Conservation (phyloP, 2,888 invertebrate species). For the Xanthorhoe spadicearia region DNA sequence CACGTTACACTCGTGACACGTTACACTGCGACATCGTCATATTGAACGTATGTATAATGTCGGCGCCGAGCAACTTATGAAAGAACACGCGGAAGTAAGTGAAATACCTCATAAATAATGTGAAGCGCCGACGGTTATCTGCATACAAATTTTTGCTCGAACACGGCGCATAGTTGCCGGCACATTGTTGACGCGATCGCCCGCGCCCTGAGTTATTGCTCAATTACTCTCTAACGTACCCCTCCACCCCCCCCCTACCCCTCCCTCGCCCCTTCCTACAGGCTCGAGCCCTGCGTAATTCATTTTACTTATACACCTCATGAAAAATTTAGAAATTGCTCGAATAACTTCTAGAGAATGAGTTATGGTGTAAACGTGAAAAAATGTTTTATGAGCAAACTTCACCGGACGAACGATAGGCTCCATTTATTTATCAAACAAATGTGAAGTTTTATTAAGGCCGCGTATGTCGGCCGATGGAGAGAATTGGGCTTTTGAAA, state of each 20-base stretch:
- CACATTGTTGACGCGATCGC: slow-evolving; percentile 37
- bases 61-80: not conserved
- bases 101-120: slow-evolving; percentile 20
- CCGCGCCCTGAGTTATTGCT: slow-evolving; percentile 43
- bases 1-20: not conserved
- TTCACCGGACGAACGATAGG: slow-evolving; percentile 20
- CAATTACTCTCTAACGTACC: slow-evolving; percentile 37
- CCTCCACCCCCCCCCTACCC: not conserved
- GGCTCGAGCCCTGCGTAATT: slow-evolving; percentile 31
- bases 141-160: slow-evolving; percentile 21
- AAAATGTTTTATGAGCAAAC: slow-evolving; percentile 38
- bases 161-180: slow-evolving; percentile 25
- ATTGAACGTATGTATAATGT: not conserved
- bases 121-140: slow-evolving; percentile 6
- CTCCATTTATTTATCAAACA: slow-evolving; percentile 19
- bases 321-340: slow-evolving; percentile 46
- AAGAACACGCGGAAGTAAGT: slow-evolving; percentile 9
- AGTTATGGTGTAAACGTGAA: slow-evolving; percentile 41
- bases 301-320: slow-evolving; percentile 45
- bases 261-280: not conserved
- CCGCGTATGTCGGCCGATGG: slow-evolving; percentile 1
- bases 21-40: not conserved
- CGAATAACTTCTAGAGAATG: slow-evolving; percentile 40
- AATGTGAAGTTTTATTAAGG: slow-evolving; percentile 20
- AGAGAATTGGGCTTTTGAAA: too few relatives aligned